Evolutionary conservation across 2,797 vertebrate genomes (phyloP), one percentile per base, ranked within the genome.

Genomic region (Clarias pachynema): DNA sequence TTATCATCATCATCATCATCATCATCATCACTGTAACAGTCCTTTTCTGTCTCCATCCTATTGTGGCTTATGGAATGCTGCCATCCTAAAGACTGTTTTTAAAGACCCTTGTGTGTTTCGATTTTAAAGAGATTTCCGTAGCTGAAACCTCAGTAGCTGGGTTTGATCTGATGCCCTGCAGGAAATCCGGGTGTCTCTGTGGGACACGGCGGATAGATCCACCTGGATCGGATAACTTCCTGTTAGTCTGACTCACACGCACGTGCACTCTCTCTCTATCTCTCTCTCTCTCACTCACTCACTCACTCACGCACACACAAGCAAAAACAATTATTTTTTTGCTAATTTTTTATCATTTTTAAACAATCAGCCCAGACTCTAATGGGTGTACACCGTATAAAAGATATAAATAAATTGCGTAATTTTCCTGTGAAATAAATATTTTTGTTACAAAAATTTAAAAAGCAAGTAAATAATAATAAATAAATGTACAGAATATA

Each of bases 51-150:
- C 66, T 9, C 66, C 18, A 0, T 20, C 66, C 3, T 7, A 15
- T 81, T 12, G 18, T n/a, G 26, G n/a, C 59, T 8, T 59, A 60
- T 0, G 16, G 73, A 68, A 22, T 2, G 1, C 53, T 22, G 18
- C 60, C 20, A 68, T 85, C 80, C 60, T 81, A 34, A 34, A 68
- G 15, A 8, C 29, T 77, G 44, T 73, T 49, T 59, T 82, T 72
- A 82, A 9, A 16, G 56, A 49, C 20, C 4, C 16, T 15, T 29
- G 15, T 29, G 4, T 5, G 29, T 31, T 53, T 74, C 8, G 5
- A n/a, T 82, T 29, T 57, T 44, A 37, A 68, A 75, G 44, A 72
- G 78, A 86, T 78, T 75, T 83, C 72, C 31, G 37, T 62, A 53
- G 73, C n/a, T 84, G 60, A 18, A 22, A 57, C 56, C 72, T 40